phyloP scores from a whole-genome alignment of 1,140 invertebrate genomes.

The Venustaconcha ellipsiformis region DNA sequence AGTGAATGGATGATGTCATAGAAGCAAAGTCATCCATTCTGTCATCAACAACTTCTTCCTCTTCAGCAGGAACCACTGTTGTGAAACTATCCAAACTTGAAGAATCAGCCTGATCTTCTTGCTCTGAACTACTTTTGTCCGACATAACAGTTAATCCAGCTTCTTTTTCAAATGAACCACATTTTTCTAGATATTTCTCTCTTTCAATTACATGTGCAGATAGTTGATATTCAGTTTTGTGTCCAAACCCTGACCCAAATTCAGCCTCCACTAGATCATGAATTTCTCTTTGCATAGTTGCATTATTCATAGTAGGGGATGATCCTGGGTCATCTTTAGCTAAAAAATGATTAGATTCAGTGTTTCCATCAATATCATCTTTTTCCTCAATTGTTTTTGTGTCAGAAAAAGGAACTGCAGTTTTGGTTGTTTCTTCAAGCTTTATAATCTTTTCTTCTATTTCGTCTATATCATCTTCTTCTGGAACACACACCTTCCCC shows the following conservation, averaged over 20 bases:
- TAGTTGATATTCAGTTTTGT: too few relatives aligned
- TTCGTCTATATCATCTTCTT: conserved; percentile 31
- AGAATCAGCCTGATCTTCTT: conserved; percentile 74
- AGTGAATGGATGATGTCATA: conserved; percentile 69
- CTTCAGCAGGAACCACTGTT: conserved; percentile 71
- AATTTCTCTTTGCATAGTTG: too few relatives aligned
- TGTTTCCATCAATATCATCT: conserved; percentile 3
- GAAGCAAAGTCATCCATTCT: conserved; percentile 66
- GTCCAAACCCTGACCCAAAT: too few relatives aligned
- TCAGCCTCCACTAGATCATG: too few relatives aligned
- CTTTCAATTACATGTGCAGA: too few relatives aligned
- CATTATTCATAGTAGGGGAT: background rate
- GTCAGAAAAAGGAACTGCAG: background rate
- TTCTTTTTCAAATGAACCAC: background rate
- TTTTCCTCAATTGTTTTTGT: background rate
- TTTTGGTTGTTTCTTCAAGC: conserved; percentile 2
- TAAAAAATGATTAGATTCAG: conserved; percentile 31
- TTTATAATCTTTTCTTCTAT: conserved; percentile 30
- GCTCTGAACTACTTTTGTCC: conserved; percentile 25
- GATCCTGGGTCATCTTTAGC: conserved; percentile 12
- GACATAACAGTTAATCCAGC: background rate
- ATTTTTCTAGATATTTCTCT: too few relatives aligned
- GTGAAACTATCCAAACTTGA: conserved; percentile 89
- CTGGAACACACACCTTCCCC: conserved; percentile 41
- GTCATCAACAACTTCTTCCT: conserved; percentile 84